Conservation (phyloP, 2,888 invertebrate species). For the Mantis religiosa region DNA sequence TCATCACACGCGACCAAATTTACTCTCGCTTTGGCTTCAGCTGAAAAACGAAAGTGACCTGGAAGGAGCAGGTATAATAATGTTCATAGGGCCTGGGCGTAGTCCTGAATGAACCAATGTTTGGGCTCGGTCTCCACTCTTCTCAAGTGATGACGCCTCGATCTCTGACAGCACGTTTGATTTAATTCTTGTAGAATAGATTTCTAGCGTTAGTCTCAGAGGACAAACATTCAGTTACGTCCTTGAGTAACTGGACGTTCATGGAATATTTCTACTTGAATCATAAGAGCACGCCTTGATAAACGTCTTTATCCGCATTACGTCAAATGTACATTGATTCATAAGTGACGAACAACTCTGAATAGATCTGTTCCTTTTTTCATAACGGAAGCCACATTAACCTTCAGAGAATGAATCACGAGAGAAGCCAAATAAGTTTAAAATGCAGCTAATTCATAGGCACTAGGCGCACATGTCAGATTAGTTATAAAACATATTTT, state of each 20-base stretch:
- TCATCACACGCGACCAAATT: background rate
- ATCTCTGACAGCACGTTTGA: background rate
- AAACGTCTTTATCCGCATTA: background rate
- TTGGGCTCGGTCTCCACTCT: background rate
- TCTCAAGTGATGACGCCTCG: background rate
- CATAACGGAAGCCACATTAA: too few relatives aligned
- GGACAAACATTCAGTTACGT: background rate
- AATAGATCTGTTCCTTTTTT: background rate
- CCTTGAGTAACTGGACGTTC: background rate
- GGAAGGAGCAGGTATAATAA: background rate
- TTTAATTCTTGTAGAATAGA: background rate
- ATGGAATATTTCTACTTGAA: background rate
- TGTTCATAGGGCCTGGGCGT: background rate
- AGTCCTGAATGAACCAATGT: background rate
- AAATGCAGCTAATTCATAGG: too few relatives aligned
- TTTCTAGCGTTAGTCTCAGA: background rate
- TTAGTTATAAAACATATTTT: too few relatives aligned
- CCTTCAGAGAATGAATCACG: too few relatives aligned
- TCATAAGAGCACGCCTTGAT: background rate
- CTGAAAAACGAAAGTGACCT: background rate
- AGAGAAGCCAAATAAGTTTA: too few relatives aligned
- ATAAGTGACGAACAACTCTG: background rate
- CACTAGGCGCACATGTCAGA: too few relatives aligned
- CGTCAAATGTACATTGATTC: background rate
- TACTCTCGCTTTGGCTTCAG: background rate